Percentiles rank a stretch among this genome's conserved stretches.
Evolutionary conservation across 2,888 invertebrate species (phyloP).

Genomic region (Polydrusus cervinus): DNA sequence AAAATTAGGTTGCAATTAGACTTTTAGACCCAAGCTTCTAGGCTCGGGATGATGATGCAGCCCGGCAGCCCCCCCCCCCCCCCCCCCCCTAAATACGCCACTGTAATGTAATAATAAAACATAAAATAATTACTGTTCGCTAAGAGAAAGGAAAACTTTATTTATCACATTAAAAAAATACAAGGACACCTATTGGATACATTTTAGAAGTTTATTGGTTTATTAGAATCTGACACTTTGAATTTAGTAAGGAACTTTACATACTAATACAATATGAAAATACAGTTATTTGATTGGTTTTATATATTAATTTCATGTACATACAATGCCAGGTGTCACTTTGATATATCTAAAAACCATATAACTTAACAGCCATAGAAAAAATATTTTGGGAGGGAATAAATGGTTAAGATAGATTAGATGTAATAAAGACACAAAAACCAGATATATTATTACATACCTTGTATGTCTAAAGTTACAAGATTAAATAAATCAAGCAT

Average conservation of each 20-base stretch:
- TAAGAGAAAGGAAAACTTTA: conserved; percentile 38
- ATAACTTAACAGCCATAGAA: conserved; percentile 37
- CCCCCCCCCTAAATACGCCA: too few relatives aligned
- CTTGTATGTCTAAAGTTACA: too few relatives aligned
- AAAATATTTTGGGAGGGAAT: conserved; percentile 32
- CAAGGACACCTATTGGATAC: conserved; percentile 36
- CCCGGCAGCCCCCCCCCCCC: too few relatives aligned
- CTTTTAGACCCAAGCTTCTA: too few relatives aligned
- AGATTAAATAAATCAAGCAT: background rate
- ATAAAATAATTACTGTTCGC: conserved; percentile 8
- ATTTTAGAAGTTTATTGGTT: conserved; percentile 27
- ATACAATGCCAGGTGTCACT: conserved; percentile 31
- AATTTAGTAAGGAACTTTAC: conserved; percentile 43
- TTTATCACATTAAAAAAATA: conserved; percentile 43
- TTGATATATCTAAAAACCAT: conserved; percentile 31
- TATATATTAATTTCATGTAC: background rate
- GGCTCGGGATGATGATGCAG: too few relatives aligned
- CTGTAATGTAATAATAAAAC: too few relatives aligned
- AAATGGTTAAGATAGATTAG: background rate
- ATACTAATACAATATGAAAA: conserved; percentile 45
- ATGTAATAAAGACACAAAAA: background rate
- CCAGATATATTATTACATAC: conserved; percentile 2
- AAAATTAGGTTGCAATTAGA: too few relatives aligned
- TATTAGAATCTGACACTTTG: conserved; percentile 42
- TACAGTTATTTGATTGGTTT: conserved; percentile 38